Percentiles rank a stretch among this genome's conserved stretches.
Conservation (phyloP, 2,113 vertebrate species). For the Stictonetta naevosa region DNA sequence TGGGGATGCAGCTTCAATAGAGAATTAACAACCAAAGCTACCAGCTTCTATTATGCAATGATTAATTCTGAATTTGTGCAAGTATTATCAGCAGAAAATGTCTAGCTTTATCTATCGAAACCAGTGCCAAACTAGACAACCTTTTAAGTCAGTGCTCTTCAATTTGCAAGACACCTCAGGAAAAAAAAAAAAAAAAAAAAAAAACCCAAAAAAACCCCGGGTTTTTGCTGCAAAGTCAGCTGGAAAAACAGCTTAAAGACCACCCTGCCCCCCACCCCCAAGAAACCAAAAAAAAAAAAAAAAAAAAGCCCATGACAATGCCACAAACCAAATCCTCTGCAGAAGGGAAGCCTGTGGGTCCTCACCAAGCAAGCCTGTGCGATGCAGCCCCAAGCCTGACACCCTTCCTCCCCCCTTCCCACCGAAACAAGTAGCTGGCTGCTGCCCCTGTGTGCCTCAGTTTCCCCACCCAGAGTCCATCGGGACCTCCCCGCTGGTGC, state of each 20-base stretch:
- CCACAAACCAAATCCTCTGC: neutral
- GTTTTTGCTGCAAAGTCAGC: neutral
- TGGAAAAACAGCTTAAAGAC: neutral
- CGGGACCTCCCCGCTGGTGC: neutral
- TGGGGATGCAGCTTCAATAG: constrained; percentile 71
- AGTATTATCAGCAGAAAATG: constrained; percentile 58
- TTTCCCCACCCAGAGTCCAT: rapidly evolving
- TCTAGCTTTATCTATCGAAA: constrained; percentile 13
- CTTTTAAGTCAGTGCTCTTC: neutral
- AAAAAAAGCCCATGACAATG: neutral
- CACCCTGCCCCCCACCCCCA: neutral
- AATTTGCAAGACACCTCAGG: neutral
- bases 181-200: neutral
- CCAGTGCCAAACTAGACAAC: neutral
- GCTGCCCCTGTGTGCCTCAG: neutral
- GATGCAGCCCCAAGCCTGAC: neutral
- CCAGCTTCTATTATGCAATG: constrained; percentile 74
- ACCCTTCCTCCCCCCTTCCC: neutral
- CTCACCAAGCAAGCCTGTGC: neutral
- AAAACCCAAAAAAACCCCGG: neutral
- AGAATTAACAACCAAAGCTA: constrained; percentile 79
- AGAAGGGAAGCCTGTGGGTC: neutral
- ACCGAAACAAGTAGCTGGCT: rapidly evolving
- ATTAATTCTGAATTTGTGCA: constrained; percentile 75
- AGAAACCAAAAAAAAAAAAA: neutral